A percentile compares a stretch with the other conserved stretches of the same genome.
These are phyloP conservation scores for Trichoplax adhaerens DNA, from an alignment of 37 sponge, comb jelly and placozoan genomes.

Conservation along the genomic window DNA sequence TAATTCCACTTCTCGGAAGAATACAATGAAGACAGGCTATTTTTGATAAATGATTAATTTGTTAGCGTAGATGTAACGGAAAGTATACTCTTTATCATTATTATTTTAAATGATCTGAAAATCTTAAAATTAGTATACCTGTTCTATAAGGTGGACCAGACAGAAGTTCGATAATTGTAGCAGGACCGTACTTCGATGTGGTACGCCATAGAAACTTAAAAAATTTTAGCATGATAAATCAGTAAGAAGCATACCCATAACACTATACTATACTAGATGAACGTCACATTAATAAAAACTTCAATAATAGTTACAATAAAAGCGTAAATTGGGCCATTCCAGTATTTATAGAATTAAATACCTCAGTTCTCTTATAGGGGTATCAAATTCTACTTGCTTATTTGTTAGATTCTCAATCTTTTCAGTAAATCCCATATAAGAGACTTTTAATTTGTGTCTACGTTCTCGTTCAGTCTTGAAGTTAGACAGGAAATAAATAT, in stretches of 20 bases:
- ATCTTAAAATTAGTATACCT: conserved; percentile 13
- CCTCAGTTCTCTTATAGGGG: conserved; percentile 84
- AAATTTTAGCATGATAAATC: background rate
- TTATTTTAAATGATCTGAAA: conserved; percentile 11
- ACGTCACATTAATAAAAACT: too few relatives aligned
- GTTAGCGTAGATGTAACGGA: background rate
- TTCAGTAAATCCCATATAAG: conserved; percentile 74
- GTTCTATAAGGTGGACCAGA: conserved; percentile 72
- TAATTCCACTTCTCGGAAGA: conserved; percentile 86
- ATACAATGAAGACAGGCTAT: conserved; percentile 65
- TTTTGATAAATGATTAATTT: conserved; percentile 4
- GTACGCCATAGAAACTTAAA: conserved; percentile 81
- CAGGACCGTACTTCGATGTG: conserved; percentile 66
- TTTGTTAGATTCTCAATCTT: conserved; percentile 56
- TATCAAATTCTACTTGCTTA: conserved; percentile 61
- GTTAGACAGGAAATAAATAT: too few relatives aligned
- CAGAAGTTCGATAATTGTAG: conserved; percentile 93
- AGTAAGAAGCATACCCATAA: too few relatives aligned
- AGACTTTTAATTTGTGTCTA: conserved; percentile 67
- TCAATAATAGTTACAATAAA: too few relatives aligned
- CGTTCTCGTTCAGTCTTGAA: conserved; percentile 78
- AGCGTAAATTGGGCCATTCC: too few relatives aligned
- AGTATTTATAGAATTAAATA: conserved; percentile 6
- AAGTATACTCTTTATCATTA: background rate
- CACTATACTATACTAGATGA: too few relatives aligned